phyloP scores from a whole-genome alignment of 2,888 invertebrate genomes.

The Venustoraphidia nigricollis region DNA sequence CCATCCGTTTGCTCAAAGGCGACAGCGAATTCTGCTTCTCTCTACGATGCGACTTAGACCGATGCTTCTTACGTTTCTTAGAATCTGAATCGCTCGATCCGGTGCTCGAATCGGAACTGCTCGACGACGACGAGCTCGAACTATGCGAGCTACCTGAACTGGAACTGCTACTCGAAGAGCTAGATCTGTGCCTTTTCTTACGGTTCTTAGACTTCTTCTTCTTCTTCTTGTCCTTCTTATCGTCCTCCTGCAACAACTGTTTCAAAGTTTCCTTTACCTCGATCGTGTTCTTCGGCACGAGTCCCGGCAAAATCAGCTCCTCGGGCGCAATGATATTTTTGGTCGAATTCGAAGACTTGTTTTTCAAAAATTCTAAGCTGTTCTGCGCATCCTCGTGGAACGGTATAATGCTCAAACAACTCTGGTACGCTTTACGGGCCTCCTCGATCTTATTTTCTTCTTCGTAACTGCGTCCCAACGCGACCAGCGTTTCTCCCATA shows the following conservation, averaged over 20 bases:
- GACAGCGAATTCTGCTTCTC: constrained; percentile 59
- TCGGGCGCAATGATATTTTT: constrained; percentile 49
- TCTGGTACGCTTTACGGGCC: constrained; percentile 70
- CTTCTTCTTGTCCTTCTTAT: constrained; percentile 45
- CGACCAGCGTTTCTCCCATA: constrained; percentile 83
- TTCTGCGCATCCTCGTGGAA: constrained; percentile 78
- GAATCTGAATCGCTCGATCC: constrained; percentile 47
- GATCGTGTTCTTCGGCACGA: constrained; percentile 20
- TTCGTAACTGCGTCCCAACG: constrained; percentile 75
- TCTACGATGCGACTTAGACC: constrained; percentile 34
- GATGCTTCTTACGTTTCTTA: constrained; percentile 37
- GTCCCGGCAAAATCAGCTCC: constrained; percentile 38
- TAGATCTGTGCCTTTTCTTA: constrained; percentile 43
- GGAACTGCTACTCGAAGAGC: constrained; percentile 30
- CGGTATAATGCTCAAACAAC: constrained; percentile 68
- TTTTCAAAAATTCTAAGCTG: constrained; percentile 65
- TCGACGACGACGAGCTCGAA: constrained; percentile 36
- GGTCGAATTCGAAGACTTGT: constrained; percentile 36
- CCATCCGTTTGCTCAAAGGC: constrained; percentile 72
- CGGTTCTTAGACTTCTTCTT: constrained; percentile 47
- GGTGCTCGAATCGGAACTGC: constrained; percentile 45
- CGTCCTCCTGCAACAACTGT: constrained; percentile 34
- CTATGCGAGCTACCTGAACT: constrained; percentile 35
- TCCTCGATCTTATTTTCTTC: constrained; percentile 75
- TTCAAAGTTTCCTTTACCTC: constrained; percentile 53